These are phyloP conservation scores for Tricholaema leucomelas DNA, from an alignment of 2,113 vertebrate species.

Conservation along the genomic window DNA sequence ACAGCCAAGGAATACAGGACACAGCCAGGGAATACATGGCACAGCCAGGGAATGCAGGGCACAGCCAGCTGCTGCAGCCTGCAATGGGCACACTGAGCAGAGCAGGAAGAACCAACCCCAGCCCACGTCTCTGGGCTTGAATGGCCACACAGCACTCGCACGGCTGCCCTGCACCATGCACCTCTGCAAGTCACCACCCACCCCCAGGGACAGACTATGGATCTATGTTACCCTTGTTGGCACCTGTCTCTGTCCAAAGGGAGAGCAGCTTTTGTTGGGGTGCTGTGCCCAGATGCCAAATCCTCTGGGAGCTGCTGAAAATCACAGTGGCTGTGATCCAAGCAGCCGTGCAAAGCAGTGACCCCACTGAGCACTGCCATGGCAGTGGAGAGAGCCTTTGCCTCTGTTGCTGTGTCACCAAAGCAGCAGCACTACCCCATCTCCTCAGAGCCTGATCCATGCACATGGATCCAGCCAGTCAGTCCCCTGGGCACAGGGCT, in stretches of 20 bases:
- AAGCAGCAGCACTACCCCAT: background rate
- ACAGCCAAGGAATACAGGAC: background rate
- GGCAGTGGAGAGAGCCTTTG: background rate
- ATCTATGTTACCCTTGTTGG: too few species aligned
- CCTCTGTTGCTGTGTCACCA: background rate
- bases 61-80: background rate
- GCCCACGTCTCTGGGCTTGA: rapidly evolving
- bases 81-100: background rate
- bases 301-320: background rate
- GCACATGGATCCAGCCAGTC: background rate
- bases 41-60: background rate
- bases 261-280: background rate
- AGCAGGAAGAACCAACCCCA: background rate
- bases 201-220: background rate
- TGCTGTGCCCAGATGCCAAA: background rate
- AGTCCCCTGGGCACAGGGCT: background rate
- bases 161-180: background rate
- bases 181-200: background rate
- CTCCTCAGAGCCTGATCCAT: background rate
- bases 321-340: background rate
- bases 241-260: background rate
- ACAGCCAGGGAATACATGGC: background rate
- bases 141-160: background rate
- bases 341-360: background rate
- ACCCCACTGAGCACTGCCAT: background rate